Conservation (phyloP, 2,113 vertebrate genomes). For the Seriola aureovittata region DNA sequence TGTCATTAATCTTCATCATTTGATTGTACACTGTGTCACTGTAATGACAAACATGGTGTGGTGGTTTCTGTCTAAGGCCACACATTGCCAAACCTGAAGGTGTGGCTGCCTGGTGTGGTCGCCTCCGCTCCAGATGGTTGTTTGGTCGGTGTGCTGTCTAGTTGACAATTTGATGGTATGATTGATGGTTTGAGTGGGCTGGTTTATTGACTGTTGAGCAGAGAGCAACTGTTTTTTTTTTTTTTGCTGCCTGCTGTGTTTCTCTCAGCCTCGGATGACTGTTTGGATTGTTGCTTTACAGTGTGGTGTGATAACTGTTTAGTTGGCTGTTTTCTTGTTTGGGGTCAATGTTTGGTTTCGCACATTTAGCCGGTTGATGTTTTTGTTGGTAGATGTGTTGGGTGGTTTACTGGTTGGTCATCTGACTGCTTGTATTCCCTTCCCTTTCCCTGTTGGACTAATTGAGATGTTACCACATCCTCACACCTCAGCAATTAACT, state of each 20-base stretch:
- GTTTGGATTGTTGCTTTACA: not conserved
- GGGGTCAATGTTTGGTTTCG: not conserved
- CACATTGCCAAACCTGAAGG: constrained; percentile 44
- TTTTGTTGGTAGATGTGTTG: not conserved
- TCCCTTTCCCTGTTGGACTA: not conserved
- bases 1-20: constrained; percentile 62
- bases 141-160: constrained; percentile 25
- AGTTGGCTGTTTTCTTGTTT: not conserved
- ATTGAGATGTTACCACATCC: too few species aligned
- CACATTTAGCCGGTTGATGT: not conserved
- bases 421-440: not conserved
- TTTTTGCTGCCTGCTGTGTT: not conserved
- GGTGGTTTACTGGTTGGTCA: not conserved
- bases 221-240: not conserved
- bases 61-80: constrained; percentile 40
- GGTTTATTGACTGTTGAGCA: constrained; percentile 13
- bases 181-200: constrained; percentile 10
- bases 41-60: constrained; percentile 61
- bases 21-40: constrained; percentile 47
- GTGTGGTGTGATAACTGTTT: not conserved
- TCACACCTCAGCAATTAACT: too few species aligned
- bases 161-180: constrained; percentile 1
- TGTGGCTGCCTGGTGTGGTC: constrained; percentile 33
- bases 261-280: not conserved
- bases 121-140: constrained; percentile 18